Base-by-base conservation (phyloP, 1,140 invertebrate genomes). In the Cydia amplana region DNA sequence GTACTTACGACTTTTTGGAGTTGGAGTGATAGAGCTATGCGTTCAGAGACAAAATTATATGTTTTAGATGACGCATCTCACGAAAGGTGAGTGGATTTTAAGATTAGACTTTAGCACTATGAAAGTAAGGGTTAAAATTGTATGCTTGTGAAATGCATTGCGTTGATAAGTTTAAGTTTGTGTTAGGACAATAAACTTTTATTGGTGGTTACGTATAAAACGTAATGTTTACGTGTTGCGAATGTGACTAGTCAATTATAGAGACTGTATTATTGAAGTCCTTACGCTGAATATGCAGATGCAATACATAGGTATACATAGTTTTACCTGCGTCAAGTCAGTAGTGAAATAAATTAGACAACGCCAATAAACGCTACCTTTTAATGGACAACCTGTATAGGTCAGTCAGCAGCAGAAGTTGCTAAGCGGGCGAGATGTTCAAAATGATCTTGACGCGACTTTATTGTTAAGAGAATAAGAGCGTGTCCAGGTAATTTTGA, bases 21-120 rank as follows among this genome's bases (percentile, higher is more conserved):
- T 60, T 1, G 4, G 9, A 6, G 55, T 3, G 55, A 12, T n/a
- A 1, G 20, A 60, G 55, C 18, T 60, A 60, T 60, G 55, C 18
- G 51, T 12, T 60, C 10, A 12, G 55, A 20, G 5, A 23, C 55
- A 60, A 60, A 60, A 51, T 60, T 60, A 23, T n/a, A 60, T 20
- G 55, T 60, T 60, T 18, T n/a, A 55, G 51, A 55, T 23, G 55
- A 3, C 55, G 49, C 49, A 51, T 60, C 55, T 60, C 55, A 60
- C 55, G 55, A 20, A 12, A 20, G 6, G 7, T 60, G 55, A 3
- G 2, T 60, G 2, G 9, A 23, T 60, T 51, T 18, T 18, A 2
- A 60, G 20, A 2, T 60, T 23, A 12, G 55, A 60, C 55, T 60
- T 60, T 60, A 23, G 0, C 2, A 16, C 51, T 20, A 20, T 55